A percentile compares a stretch with the other conserved stretches of the same genome.
phyloP scores from a whole-genome alignment of 1,140 invertebrate species.

The Eriocheir sinensis region DNA sequence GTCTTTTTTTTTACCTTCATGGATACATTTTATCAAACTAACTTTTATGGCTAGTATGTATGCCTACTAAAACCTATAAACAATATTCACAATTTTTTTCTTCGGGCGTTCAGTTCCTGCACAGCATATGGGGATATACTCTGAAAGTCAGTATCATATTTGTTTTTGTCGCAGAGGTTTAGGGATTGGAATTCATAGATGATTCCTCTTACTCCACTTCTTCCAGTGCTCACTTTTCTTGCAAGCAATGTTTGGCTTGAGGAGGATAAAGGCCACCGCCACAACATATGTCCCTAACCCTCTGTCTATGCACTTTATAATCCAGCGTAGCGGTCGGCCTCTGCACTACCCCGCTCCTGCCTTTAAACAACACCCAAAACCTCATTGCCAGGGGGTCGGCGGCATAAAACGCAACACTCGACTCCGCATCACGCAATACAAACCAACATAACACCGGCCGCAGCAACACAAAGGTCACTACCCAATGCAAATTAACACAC shows the following conservation, averaged over 20 bases:
- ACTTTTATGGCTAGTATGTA: no score
- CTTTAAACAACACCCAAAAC: not conserved
- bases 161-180: no score
- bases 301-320: not conserved
- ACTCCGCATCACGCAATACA: slow-evolving; percentile 14
- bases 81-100: no score
- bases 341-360: not conserved
- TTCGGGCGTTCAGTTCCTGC: no score
- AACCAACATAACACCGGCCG: not conserved
- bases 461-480: slow-evolving; percentile 18
- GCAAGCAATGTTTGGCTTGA: not conserved
- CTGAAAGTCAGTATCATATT: no score
- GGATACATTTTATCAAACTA: no score
- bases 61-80: no score
- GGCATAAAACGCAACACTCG: not conserved
- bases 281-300: not conserved
- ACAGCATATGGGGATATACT: no score
- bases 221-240: no score
- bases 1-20: no score
- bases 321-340: not conserved
- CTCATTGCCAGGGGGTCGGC: not conserved
- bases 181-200: no score
- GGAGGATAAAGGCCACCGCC: not conserved
- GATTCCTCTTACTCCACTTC: no score
- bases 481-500: slow-evolving; percentile 6